Base-by-base conservation (phyloP, 2,113 vertebrate species). In the Diphyllodes magnificus region DNA sequence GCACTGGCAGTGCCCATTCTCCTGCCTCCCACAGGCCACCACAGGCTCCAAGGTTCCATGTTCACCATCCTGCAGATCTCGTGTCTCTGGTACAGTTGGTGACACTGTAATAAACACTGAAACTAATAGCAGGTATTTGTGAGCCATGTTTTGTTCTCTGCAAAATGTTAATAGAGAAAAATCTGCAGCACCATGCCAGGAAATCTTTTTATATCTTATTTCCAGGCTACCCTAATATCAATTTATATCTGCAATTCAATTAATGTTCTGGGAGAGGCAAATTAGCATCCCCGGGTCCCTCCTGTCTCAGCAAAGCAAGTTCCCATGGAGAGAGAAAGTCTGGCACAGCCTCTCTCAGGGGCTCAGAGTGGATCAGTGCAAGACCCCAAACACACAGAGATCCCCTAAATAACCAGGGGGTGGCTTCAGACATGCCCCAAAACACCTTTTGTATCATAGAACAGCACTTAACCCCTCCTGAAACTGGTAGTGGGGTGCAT, bases 161-260 rank as follows among this genome's bases (percentile, higher is more conserved):
- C 30, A 47, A 88, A 94, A 92, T 61, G 72, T 72, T 94, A 88
- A 86, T 64, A 47, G 44, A 91, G 94, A 92, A 79, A 86, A 92
- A 86, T 72, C 68, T 77, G 49, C 37, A 72, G 81, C 63, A 51
- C 45, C 31, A 15, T 47, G 59, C 77, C 84, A 92, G 90, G 72
- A 91, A 95, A 92, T 80, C 49, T 91, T 94, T 88, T 91, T 47
- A 33, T 91, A 64, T 80, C 80, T 86, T 88, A 72, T 91, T 92
- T 94, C 72, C 87, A 82, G 80, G 39, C 69, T 82, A 45, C 30
- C 54, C 61, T n/a, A 59, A 76, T 45, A 88, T 31, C 35, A 71
- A 39, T 86, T 90, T 91, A 45, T 80, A 82, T 68, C 76, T 88
- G 71, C 71, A 94, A 68, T 82, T 91, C 92, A 72, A 60, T 82